A percentile compares a stretch with the other conserved stretches of the same genome.
phyloP scores from a whole-genome alignment of 1,140 invertebrate species.

The Cryptotermes secundus region DNA sequence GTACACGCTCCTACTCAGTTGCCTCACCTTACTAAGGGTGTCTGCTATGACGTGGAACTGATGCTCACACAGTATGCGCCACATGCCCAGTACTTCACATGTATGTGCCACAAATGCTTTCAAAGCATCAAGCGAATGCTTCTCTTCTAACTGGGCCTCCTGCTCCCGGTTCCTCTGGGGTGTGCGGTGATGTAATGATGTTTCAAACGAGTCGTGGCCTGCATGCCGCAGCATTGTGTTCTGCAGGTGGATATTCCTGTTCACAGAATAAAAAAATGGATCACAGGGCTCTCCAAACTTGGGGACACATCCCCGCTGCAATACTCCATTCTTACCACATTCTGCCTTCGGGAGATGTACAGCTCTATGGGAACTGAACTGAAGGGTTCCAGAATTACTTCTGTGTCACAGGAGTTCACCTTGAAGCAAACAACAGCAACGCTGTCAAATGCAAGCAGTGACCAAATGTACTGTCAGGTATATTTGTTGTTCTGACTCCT shows the following conservation, averaged over 20 bases:
- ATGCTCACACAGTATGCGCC: constrained; percentile 91
- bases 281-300: not conserved
- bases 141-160: constrained; percentile 46
- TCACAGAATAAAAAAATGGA: not conserved
- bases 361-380: too few relatives aligned
- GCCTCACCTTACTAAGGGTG: constrained; percentile 55
- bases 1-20: too few relatives aligned
- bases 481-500: too few relatives aligned
- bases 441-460: too few relatives aligned
- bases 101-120: constrained; percentile 76
- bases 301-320: too few relatives aligned
- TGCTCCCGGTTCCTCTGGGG: constrained; percentile 38
- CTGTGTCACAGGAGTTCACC: too few relatives aligned
- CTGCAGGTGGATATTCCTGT: constrained; percentile 22
- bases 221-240: not conserved
- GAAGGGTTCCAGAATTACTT: too few relatives aligned
- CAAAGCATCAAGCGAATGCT: constrained; percentile 75
- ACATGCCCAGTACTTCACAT: constrained; percentile 89
- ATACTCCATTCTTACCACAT: not conserved
- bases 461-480: too few relatives aligned
- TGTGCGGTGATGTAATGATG: not conserved
- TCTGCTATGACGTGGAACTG: constrained; percentile 79
- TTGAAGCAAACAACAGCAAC: too few relatives aligned
- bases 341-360: not conserved
- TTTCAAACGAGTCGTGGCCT: not conserved